Percentiles rank a stretch among this genome's conserved stretches.
phyloP scores from a whole-genome alignment of 2,113 vertebrate genomes.

The Oncorhynchus keta region DNA sequence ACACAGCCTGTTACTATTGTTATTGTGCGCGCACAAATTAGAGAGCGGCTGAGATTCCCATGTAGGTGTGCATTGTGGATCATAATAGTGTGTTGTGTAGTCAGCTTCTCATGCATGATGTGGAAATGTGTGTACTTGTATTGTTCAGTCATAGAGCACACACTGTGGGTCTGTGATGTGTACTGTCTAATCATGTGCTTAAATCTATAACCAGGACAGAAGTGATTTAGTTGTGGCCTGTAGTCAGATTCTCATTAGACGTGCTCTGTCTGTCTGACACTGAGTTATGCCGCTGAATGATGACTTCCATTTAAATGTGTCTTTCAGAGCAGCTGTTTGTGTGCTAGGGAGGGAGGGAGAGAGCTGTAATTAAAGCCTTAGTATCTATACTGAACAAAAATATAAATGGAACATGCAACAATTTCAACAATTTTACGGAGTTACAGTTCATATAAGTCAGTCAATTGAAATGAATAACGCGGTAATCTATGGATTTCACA shows the following conservation, averaged over 20 bases:
- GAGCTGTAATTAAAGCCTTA: not conserved
- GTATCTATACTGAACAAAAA: constrained; percentile 11
- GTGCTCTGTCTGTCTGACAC: constrained; percentile 15
- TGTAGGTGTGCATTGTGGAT: not conserved
- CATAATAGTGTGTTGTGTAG: not conserved
- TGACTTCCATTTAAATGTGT: constrained; percentile 33
- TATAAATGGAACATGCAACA: not conserved
- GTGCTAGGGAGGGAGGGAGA: not conserved
- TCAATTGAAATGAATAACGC: too few species aligned
- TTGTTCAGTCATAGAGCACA: not conserved
- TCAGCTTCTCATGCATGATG: not conserved
- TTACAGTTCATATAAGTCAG: too few species aligned
- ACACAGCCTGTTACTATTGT: not conserved
- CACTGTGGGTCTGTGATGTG: constrained; percentile 1
- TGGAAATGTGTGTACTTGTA: not conserved
- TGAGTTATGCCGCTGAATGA: constrained; percentile 18
- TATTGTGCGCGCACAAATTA: not conserved
- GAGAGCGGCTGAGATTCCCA: not conserved
- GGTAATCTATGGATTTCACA: too few species aligned
- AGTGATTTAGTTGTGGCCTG: constrained; percentile 32
- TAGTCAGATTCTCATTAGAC: constrained; percentile 32
- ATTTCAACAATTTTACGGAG: too few species aligned
- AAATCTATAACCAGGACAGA: constrained; percentile 30
- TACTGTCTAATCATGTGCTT: constrained; percentile 23
- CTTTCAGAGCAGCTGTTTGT: not conserved